phyloP scores from a whole-genome alignment of 30 jellyfish, hydroid and myxozoan genomes.

The Chrysaora quinquecirrha region DNA sequence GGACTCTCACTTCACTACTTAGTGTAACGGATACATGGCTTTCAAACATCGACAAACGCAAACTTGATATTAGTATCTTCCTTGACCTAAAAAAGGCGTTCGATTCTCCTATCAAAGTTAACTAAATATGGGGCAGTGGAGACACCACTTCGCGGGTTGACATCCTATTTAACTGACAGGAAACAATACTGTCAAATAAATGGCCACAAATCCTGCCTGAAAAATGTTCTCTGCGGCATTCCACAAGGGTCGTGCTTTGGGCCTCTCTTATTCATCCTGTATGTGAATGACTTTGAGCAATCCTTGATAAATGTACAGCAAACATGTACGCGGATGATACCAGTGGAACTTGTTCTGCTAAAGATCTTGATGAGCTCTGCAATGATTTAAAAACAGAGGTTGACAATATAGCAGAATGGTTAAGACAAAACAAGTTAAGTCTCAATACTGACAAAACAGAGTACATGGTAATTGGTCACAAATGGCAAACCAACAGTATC shows the following conservation, averaged over 20 bases:
- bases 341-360: not conserved
- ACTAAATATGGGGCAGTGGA: constrained; percentile 20
- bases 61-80: not conserved
- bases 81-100: constrained; percentile 15
- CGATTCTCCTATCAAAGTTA: constrained; percentile 10
- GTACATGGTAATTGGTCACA: too few relatives aligned
- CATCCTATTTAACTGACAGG: constrained; percentile 37
- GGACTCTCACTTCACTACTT: not conserved
- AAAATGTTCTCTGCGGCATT: constrained; percentile 18
- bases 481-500: too few relatives aligned
- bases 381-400: too few relatives aligned
- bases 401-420: too few relatives aligned
- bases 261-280: constrained; percentile 27
- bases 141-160: constrained; percentile 44
- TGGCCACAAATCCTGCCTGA: constrained; percentile 36
- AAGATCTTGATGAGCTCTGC: constrained; percentile 18
- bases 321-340: constrained; percentile 29
- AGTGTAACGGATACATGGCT: not conserved
- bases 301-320: constrained; percentile 9
- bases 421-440: too few relatives aligned
- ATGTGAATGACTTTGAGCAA: constrained; percentile 10
- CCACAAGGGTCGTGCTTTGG: not conserved
- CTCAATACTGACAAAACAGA: too few relatives aligned
- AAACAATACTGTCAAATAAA: constrained; percentile 21
- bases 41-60: not conserved